Percentiles rank a stretch among this genome's conserved stretches.
These are phyloP conservation scores for Scaptodrosophila lebanonensis DNA, from an alignment of 1,140 invertebrate genomes.

Conservation along the genomic window DNA sequence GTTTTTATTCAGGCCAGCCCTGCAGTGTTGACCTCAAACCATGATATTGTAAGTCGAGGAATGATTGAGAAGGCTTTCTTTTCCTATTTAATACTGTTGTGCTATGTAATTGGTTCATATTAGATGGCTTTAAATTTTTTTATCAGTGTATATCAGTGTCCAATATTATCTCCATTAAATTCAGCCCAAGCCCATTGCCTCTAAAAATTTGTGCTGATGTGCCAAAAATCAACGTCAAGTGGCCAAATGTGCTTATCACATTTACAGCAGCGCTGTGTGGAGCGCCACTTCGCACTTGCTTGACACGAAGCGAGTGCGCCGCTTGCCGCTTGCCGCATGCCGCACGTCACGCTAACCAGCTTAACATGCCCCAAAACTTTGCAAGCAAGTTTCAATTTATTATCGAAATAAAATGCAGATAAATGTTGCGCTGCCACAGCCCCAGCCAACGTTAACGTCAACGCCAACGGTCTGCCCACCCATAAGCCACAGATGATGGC, in stretches of 20 bases:
- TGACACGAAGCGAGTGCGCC: slow-evolving; percentile 16
- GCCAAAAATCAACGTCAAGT: not conserved
- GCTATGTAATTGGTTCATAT: too few relatives aligned
- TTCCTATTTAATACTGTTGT: too few relatives aligned
- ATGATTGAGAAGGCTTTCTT: too few relatives aligned
- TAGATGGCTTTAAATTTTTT: too few relatives aligned
- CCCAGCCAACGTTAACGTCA: slow-evolving; percentile 15
- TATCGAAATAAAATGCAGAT: slow-evolving; percentile 74
- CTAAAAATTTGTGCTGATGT: too few relatives aligned
- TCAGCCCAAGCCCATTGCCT: too few relatives aligned
- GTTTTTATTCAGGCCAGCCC: too few relatives aligned
- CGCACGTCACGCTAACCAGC: not conserved
- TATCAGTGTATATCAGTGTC: too few relatives aligned
- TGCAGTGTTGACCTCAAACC: too few relatives aligned
- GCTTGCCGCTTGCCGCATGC: slow-evolving; percentile 4
- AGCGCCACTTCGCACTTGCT: slow-evolving; percentile 6
- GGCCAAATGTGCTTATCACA: slow-evolving; percentile 23
- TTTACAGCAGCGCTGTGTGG: slow-evolving; percentile 21
- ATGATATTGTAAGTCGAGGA: too few relatives aligned
- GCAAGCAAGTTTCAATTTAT: slow-evolving; percentile 67
- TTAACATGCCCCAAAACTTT: slow-evolving; percentile 40
- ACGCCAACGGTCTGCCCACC: too few relatives aligned
- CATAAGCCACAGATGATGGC: slow-evolving; percentile 55
- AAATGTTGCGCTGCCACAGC: slow-evolving; percentile 34
- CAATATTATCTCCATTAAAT: too few relatives aligned